Evolutionary conservation across 2,888 invertebrate genomes (phyloP), one percentile per base, ranked within the genome.

Genomic region (Microctonus hyperodae): DNA sequence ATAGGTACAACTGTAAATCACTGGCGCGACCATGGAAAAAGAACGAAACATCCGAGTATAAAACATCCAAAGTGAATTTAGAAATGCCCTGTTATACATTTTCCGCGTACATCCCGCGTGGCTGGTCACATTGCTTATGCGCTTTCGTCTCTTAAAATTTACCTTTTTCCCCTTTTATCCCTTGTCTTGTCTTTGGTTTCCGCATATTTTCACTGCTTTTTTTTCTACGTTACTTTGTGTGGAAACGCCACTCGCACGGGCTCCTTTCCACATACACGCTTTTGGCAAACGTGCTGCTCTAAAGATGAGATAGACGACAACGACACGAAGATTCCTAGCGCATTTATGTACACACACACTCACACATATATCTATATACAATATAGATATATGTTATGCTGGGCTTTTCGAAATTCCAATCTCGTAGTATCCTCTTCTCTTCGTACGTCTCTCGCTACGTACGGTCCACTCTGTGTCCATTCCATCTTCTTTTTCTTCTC

Each of bases 401-500:
- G n/a, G n/a, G 67, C 61, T 70, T 63, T 69, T 65, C 56, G 69
- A 44, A 71, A 71, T 70, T 70, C 69, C 70, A 68, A 72, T 72
- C 65, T 69, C 60, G 64, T 65, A 65, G 68, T 70, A 62, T 68
- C 7, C 65, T 65, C 65, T 68, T 64, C 60, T 64, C 58, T 63
- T 68, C 57, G n/a, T n/a, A n/a, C n/a, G n/a, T n/a, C 25, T 66
- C 56, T 62, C 63, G 53, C 44, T 65, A 67, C 59, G 64, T 61
- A 25, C 23, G 53, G 35, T 53, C 60, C 64, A 51, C 23, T 13
- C 56, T 53, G 53, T 57, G 55, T 61, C 63, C 55, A 53, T 10
- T 68, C 22, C 53, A 63, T 51, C 64, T 57, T 50, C n/a, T 50
- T 60, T 59, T 35, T 50, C 56, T 58, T 33, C 59, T 69, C 55